Percentiles rank a stretch among this genome's conserved stretches.
phyloP scores from a whole-genome alignment of 2,888 invertebrate species.

The Euspilapteryx auroguttella region DNA sequence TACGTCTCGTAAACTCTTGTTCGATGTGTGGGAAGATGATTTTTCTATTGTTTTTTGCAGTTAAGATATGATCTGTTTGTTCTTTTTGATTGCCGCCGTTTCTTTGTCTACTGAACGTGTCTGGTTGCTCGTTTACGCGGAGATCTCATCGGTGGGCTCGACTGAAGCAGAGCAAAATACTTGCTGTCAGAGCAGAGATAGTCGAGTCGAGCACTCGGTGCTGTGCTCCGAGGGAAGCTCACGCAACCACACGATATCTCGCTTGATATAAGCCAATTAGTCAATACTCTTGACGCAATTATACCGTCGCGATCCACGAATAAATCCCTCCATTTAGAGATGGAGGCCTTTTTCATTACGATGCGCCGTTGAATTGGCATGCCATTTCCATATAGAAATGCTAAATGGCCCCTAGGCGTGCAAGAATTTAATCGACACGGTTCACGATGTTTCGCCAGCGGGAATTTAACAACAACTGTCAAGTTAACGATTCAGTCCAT shows the following conservation, averaged over 20 bases:
- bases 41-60: too few species aligned
- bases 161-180: background rate
- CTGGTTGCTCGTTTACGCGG: too few species aligned
- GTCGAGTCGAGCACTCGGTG: too few species aligned
- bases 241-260: slow-evolving; percentile 25
- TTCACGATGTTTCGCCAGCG: too few species aligned
- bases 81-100: too few species aligned
- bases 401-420: slow-evolving; percentile 20
- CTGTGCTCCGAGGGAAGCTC: background rate
- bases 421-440: slow-evolving; percentile 22
- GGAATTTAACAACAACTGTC: too few species aligned
- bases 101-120: too few species aligned
- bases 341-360: slow-evolving; percentile 35
- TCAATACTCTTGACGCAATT: slow-evolving; percentile 34
- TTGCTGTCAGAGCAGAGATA: too few species aligned
- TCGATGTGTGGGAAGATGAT: too few species aligned
- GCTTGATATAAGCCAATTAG: slow-evolving; percentile 48
- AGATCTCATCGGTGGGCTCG: too few species aligned
- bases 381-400: slow-evolving; percentile 31
- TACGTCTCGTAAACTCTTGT: slow-evolving; percentile 9
- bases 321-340: slow-evolving; percentile 36
- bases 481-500: too few species aligned
- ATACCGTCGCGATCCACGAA: slow-evolving; percentile 36
- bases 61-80: too few species aligned
- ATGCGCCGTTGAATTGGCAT: slow-evolving; percentile 28